Evolutionary conservation across 1,140 invertebrate species (phyloP).

Genomic region (Ooceraea biroi): DNA sequence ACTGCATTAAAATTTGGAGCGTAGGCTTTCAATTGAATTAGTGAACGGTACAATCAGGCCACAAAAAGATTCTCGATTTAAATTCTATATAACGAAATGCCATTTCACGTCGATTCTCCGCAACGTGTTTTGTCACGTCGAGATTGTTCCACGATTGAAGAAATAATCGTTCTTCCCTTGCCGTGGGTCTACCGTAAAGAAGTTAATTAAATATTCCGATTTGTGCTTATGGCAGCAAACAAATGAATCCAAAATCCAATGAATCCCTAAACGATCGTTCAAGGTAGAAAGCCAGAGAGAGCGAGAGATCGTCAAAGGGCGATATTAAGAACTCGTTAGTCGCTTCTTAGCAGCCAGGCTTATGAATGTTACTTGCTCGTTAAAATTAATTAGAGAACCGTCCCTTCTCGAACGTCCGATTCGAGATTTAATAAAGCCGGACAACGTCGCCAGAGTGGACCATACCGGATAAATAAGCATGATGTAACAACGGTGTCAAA

Average conservation of each 20-base stretch:
- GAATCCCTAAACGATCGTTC: conserved; percentile 1
- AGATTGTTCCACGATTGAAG: neutral
- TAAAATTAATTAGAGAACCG: conserved; percentile 16
- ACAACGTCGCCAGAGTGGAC: neutral
- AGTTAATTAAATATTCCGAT: conserved; percentile 10
- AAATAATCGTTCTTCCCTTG: neutral
- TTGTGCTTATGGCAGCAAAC: neutral
- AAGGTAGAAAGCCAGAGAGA: neutral
- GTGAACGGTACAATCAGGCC: neutral
- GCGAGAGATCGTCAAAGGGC: neutral
- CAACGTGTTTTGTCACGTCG: conserved; percentile 6
- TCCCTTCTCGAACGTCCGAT: neutral
- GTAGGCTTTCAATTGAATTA: conserved; percentile 24
- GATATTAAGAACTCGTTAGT: conserved; percentile 32
- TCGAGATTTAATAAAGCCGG: conserved; percentile 18
- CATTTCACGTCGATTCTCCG: neutral
- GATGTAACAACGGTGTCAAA: neutral
- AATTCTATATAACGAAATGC: neutral
- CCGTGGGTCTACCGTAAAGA: neutral
- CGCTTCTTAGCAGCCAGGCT: neutral
- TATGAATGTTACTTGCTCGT: conserved; percentile 25
- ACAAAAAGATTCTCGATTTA: neutral
- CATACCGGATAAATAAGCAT: conserved; percentile 3
- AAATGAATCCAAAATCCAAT: neutral
- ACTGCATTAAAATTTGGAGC: neutral